Percentiles rank a stretch among this genome's conserved stretches.
Evolutionary conservation across 2,888 invertebrate genomes (phyloP).

Genomic region (Pollenia angustigena): DNA sequence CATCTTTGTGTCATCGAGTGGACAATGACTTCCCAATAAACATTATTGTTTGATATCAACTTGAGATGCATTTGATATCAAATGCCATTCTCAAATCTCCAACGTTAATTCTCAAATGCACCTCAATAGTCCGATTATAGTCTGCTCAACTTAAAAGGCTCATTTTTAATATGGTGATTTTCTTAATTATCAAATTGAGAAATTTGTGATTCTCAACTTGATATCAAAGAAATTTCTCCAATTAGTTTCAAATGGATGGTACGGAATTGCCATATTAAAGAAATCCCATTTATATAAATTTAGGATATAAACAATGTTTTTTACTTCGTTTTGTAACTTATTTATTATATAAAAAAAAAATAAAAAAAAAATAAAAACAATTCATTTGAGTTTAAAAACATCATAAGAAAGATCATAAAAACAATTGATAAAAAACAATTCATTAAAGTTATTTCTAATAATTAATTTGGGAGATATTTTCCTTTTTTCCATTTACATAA

Average conservation of each 20-base stretch:
- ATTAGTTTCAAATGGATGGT: background rate
- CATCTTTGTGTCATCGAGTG: too few relatives aligned
- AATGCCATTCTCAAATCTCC: background rate
- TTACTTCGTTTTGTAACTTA: conserved; percentile 31
- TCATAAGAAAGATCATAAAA: too few relatives aligned
- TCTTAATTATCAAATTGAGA: conserved; percentile 37
- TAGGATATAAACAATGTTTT: conserved; percentile 21
- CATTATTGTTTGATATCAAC: too few relatives aligned
- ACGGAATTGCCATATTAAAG: too few relatives aligned
- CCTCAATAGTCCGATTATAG: conserved; percentile 28
- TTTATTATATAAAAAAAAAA: background rate
- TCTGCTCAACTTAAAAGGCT: conserved; percentile 26
- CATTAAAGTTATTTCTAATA: too few relatives aligned
- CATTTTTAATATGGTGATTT: conserved; percentile 36
- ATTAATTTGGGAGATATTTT: too few relatives aligned
- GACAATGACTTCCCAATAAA: too few relatives aligned
- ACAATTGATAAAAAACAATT: too few relatives aligned
- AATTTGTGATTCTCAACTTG: conserved; percentile 19
- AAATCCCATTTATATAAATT: background rate
- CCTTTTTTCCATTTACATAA: conserved; percentile 7
- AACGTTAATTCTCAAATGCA: conserved; percentile 14
- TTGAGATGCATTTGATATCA: background rate
- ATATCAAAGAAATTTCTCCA: conserved; percentile 11
- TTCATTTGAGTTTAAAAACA: too few relatives aligned
- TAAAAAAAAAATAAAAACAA: background rate